Base-by-base conservation (phyloP, 2,797 vertebrate genomes). In the Protosalanx chinensis region DNA sequence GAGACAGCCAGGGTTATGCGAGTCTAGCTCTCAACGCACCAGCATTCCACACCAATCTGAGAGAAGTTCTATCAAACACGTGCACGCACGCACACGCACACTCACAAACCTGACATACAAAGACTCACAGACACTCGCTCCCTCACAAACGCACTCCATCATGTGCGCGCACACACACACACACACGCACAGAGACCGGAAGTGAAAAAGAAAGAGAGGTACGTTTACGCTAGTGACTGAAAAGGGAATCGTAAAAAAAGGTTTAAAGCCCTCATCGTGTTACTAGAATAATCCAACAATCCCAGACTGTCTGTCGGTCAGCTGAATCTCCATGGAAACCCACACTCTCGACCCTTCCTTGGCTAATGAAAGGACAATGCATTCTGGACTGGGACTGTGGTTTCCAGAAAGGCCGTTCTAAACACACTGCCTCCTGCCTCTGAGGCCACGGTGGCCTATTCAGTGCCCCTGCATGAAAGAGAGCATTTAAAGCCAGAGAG, bases 21-120 rank as follows among this genome's bases (percentile, higher is more conserved):
- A 68, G 41, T 46, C 10, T 46, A 62, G 71, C 74, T 78, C 67
- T 64, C 72, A 67, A 29, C 61, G 15, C 68, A 75, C 78, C 69
- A 74, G 81, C 84, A 90, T 91, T 91, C 89, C 88, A 87, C 88
- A 90, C 88, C 86, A 68, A 78, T 83, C 77, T 35, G 88, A 91
- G 82, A 90, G 81, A 76, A 79, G 76, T 76, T 60, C 79, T 88
- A 81, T 86, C 86, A 88, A 87, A 89, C 80, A 84, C 75, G 53
- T 18, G 46, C 20, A 72, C 71, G 66, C 63, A 66, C 70, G 56
- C 70, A 72, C 71, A 64, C 61, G 35, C 70, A 65, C 49, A 65
- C n/a, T 57, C 51, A 59, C 32, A 72, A 51, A 72, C 49, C 64
- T 51, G 65, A 72, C 51, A 66, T n/a, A 71, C 57, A 73, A n/a